Percentiles rank a stretch among this genome's conserved stretches.
Evolutionary conservation across 30 jellyfish, hydroid and myxozoan species (phyloP).

Genomic region (Nemopilema nomurai): DNA sequence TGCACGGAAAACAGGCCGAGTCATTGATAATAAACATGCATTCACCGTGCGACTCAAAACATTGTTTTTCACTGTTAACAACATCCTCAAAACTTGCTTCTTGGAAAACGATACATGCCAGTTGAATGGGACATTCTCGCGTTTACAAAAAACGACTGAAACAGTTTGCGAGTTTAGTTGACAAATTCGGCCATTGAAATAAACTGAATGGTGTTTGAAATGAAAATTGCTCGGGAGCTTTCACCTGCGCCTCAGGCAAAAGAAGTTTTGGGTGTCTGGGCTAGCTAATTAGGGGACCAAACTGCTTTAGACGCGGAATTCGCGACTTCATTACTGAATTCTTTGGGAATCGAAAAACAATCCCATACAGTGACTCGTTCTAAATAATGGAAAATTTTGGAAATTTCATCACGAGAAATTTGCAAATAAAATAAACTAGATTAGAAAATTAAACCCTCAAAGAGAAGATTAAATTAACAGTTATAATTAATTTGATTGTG

Average conservation of each 20-base stretch:
- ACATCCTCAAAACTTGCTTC: too few relatives aligned
- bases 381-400: not conserved
- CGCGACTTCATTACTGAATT: not conserved
- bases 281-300: not conserved
- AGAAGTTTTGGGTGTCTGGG: not conserved
- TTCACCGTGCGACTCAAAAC: too few relatives aligned
- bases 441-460: not conserved
- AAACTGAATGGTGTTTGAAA: not conserved
- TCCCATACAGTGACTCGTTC: not conserved
- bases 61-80: too few relatives aligned
- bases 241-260: not conserved
- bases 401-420: not conserved
- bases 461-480: not conserved
- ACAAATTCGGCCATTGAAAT: not conserved
- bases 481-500: not conserved
- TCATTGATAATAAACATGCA: too few relatives aligned
- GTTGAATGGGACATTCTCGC: too few relatives aligned
- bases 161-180: not conserved
- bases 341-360: not conserved
- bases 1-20: too few relatives aligned
- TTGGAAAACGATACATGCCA: too few relatives aligned
- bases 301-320: not conserved
- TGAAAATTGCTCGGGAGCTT: not conserved
- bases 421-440: not conserved
- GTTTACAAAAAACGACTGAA: not conserved